These are phyloP conservation scores for Blastomussa wellsi DNA, from an alignment of 92 coral and sea anemone genomes.

Conservation along the genomic window DNA sequence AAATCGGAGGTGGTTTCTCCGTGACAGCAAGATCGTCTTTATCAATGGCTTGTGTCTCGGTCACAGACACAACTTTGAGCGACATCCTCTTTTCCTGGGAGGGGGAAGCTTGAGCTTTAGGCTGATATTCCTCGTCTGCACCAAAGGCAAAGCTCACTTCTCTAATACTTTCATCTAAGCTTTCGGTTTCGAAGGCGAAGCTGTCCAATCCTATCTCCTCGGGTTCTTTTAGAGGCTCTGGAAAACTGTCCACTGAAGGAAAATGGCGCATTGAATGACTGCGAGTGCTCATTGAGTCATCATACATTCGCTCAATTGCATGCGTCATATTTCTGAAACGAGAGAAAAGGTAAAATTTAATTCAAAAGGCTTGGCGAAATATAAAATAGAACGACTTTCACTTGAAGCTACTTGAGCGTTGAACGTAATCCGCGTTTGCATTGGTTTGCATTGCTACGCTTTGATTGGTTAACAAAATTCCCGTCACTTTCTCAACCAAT, in stretches of 20 bases:
- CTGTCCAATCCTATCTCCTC: constrained; percentile 31
- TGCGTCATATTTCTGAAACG: constrained; percentile 1
- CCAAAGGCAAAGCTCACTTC: constrained; percentile 22
- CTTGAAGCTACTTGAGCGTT: too few relatives aligned
- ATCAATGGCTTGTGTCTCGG: constrained; percentile 23
- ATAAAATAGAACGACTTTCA: too few relatives aligned
- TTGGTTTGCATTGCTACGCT: too few relatives aligned
- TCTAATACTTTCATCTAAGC: constrained; percentile 35
- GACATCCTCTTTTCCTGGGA: constrained; percentile 2
- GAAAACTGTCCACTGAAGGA: constrained; percentile 28
- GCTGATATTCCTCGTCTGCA: constrained; percentile 41
- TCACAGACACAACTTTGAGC: constrained; percentile 27
- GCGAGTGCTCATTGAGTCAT: constrained; percentile 1
- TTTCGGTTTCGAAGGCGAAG: constrained; percentile 37
- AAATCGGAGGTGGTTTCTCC: constrained; percentile 4
- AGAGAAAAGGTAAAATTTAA: not conserved
- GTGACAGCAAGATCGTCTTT: not conserved
- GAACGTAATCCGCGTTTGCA: too few relatives aligned
- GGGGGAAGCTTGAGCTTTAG: not conserved
- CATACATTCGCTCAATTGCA: constrained; percentile 13
- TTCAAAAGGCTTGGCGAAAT: too few relatives aligned
- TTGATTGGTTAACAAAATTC: too few relatives aligned
- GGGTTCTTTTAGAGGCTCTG: constrained; percentile 34
- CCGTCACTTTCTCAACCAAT: too few relatives aligned
- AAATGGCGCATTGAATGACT: not conserved